Evolutionary conservation across 2,888 invertebrate genomes (phyloP), one percentile per base, ranked within the genome.

Genomic region (Volucella bombylans): DNA sequence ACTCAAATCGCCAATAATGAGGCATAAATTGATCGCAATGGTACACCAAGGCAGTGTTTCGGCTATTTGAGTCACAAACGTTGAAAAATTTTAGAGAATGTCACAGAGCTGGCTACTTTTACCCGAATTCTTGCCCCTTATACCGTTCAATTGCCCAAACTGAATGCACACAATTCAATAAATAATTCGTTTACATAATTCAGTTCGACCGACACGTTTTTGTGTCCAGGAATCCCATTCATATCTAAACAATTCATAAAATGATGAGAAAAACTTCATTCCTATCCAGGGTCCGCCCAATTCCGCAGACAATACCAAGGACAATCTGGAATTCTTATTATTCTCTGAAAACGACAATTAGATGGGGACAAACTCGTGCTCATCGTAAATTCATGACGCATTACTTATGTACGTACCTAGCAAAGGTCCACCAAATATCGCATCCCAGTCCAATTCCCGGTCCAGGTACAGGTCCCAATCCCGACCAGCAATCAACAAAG

Each of bases 361-460:
- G 76, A 81, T 68, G 81, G 68, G 81, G 81, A 77, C 81, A 85
- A 81, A 77, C 85, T 72, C 81, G 80, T 85, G 85, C 85, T 85
- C 85, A 85, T 85, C 76, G 76, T 81, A 77, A 85, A 85, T 85
- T 80, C 85, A 81, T 64, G 81, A 71, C 85, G 55, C 69, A 78
- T 62, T 31, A 31, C 31, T n/a, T n/a, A 11, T 47, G 50, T 50
- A 50, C 10, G 0, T 50, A 64, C 62, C 54, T 74, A 57, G 43
- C 68, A 12, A 80, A 74, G 74, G 62, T 74, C 68, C 4, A 31
- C 31, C 68, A 62, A 74, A 73, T 80, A 73, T 74, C 74, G 71
- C 61, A 49, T 62, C 50, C 45, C 45, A n/a, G 49, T 49, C n/a
- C 49, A 62, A 15, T 18, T 57, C 18, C 23, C 57, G n/a, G 10